Percentiles rank a stretch among this genome's conserved stretches.
These are phyloP conservation scores for Ruditapes philippinarum DNA, from an alignment of 1,140 invertebrate species.

Conservation along the genomic window DNA sequence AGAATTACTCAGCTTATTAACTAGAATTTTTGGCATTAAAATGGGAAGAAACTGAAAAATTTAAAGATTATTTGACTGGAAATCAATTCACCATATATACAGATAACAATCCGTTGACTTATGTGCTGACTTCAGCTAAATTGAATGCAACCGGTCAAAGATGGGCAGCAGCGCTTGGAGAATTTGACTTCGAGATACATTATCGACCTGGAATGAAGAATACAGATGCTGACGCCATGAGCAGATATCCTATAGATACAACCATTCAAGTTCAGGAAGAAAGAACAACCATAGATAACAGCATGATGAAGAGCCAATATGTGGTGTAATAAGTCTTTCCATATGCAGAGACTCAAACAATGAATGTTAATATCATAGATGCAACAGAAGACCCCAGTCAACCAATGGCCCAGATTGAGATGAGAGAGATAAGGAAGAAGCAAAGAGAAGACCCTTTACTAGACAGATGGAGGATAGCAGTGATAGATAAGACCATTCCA, in stretches of 20 bases:
- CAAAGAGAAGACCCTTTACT: not conserved
- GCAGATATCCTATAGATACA: not conserved
- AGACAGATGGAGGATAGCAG: conserved; percentile 17
- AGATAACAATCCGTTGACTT: conserved; percentile 68
- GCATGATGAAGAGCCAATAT: not conserved
- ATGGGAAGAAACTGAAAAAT: conserved; percentile 62
- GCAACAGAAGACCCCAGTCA: not conserved
- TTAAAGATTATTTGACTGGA: conserved; percentile 65
- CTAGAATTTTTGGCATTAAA: conserved; percentile 72
- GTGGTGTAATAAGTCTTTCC: not conserved
- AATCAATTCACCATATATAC: conserved; percentile 36
- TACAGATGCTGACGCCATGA: conserved; percentile 50
- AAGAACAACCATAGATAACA: not conserved
- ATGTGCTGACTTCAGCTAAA: conserved; percentile 63
- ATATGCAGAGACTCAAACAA: not conserved
- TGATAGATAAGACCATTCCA: not conserved
- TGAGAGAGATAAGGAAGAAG: not conserved
- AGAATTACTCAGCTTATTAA: conserved; percentile 34
- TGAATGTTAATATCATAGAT: not conserved
- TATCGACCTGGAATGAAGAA: conserved; percentile 9
- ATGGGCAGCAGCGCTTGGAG: not conserved
- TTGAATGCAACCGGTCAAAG: conserved; percentile 64
- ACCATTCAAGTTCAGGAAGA: no score
- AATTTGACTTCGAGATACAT: not conserved
- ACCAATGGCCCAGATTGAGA: not conserved